phyloP scores from a whole-genome alignment of 2,888 invertebrate genomes.

The Lamellibrachia satsuma region DNA sequence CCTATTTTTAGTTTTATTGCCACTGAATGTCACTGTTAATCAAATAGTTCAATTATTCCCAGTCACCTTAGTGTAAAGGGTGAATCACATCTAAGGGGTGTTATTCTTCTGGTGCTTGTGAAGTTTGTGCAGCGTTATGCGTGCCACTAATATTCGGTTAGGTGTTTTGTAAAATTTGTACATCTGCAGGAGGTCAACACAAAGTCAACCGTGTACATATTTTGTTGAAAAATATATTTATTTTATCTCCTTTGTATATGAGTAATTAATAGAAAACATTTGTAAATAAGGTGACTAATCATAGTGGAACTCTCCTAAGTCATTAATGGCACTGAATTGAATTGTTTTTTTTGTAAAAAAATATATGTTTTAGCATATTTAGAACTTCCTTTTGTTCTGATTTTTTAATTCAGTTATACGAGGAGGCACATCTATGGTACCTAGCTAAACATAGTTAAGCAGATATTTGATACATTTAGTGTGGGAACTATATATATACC shows the following conservation, averaged over 20 bases:
- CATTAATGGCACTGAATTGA: background rate
- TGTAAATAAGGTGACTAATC: too few species aligned
- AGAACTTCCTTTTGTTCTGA: background rate
- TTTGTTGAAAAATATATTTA: too few species aligned
- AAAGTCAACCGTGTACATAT: too few species aligned
- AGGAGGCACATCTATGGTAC: background rate
- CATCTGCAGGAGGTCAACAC: too few species aligned
- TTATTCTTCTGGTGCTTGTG: background rate
- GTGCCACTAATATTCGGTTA: too few species aligned
- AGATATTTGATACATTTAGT: background rate
- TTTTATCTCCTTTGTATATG: too few species aligned
- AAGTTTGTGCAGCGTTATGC: background rate
- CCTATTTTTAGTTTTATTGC: background rate
- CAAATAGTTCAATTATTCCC: background rate
- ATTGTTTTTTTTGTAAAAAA: background rate
- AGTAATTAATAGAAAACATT: too few species aligned
- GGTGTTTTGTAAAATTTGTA: too few species aligned
- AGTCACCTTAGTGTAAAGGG: background rate
- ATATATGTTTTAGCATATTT: background rate
- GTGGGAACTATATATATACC: background rate
- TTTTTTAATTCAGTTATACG: background rate
- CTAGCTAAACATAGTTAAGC: background rate
- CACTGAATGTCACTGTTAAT: background rate
- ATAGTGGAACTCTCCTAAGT: too few species aligned
- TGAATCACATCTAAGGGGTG: background rate